phyloP scores from a whole-genome alignment of 2,888 invertebrate species.

The Brenthis hecate region DNA sequence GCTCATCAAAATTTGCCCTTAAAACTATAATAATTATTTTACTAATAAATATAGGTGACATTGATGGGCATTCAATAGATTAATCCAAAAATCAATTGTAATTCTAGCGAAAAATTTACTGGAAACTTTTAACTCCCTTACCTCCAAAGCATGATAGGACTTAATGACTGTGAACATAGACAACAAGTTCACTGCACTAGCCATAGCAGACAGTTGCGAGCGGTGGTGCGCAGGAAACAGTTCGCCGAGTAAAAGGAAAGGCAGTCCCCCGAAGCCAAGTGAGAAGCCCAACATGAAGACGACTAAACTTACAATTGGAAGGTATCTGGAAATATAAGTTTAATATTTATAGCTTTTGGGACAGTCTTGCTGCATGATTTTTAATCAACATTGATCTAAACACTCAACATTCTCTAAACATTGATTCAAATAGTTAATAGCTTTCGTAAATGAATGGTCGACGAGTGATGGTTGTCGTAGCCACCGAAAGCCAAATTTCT shows the following conservation, averaged over 20 bases:
- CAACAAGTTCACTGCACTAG: slow-evolving; percentile 79
- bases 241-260: slow-evolving; percentile 84
- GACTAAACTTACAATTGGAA: slow-evolving; percentile 81
- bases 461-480: no score
- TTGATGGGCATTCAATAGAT: no score
- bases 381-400: no score
- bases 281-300: slow-evolving; percentile 84
- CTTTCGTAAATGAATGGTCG: no score
- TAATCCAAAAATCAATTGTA: no score
- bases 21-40: not conserved
- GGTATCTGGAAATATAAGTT: slow-evolving; percentile 56
- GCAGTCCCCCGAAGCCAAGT: slow-evolving; percentile 84
- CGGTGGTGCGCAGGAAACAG: slow-evolving; percentile 82
- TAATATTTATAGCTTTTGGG: not conserved
- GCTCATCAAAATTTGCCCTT: not conserved
- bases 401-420: no score
- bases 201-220: slow-evolving; percentile 79
- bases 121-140: slow-evolving; percentile 39
- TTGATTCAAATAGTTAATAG: no score
- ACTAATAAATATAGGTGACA: not conserved
- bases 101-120: not conserved
- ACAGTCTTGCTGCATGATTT: no score
- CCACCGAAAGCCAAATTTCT: no score
- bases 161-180: slow-evolving; percentile 83
- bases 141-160: slow-evolving; percentile 77